phyloP scores from a whole-genome alignment of 1,140 invertebrate genomes.

The Schlechtendalia chinensis region DNA sequence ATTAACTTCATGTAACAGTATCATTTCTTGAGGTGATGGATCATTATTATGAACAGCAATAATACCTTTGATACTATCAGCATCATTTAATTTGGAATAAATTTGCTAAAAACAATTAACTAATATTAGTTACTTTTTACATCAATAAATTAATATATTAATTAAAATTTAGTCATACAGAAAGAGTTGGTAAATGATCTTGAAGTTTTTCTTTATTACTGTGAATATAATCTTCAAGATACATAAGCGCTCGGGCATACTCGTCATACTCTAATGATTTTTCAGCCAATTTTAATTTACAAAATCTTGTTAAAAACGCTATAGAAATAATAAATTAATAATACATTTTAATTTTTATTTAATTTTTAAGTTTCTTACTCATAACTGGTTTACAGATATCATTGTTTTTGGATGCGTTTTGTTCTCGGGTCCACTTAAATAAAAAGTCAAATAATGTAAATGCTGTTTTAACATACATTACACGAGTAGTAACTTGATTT shows the following conservation, averaged over 20 bases:
- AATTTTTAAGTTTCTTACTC: conserved; percentile 2
- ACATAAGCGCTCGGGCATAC: conserved; percentile 70
- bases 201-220: conserved; percentile 62
- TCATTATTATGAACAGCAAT: conserved; percentile 64
- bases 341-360: not conserved
- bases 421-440: conserved; percentile 64
- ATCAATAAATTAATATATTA: not conserved
- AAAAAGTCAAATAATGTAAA: conserved; percentile 68
- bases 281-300: conserved; percentile 66
- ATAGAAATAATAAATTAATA: not conserved
- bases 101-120: conserved; percentile 71
- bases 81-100: conserved; percentile 72
- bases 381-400: not conserved
- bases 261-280: conserved; percentile 72
- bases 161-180: conserved; percentile 42
- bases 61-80: conserved; percentile 73
- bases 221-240: conserved; percentile 70
- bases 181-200: conserved; percentile 58
- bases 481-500: conserved; percentile 34
- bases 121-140: conserved; percentile 53
- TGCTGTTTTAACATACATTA: conserved; percentile 64
- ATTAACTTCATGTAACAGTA: conserved; percentile 71
- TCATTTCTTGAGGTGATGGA: conserved; percentile 59
- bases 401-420: conserved; percentile 39
- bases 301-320: conserved; percentile 63